Percentiles rank a stretch among this genome's conserved stretches.
Conservation (phyloP, 2,888 invertebrate species). For the Neelides folsomi region DNA sequence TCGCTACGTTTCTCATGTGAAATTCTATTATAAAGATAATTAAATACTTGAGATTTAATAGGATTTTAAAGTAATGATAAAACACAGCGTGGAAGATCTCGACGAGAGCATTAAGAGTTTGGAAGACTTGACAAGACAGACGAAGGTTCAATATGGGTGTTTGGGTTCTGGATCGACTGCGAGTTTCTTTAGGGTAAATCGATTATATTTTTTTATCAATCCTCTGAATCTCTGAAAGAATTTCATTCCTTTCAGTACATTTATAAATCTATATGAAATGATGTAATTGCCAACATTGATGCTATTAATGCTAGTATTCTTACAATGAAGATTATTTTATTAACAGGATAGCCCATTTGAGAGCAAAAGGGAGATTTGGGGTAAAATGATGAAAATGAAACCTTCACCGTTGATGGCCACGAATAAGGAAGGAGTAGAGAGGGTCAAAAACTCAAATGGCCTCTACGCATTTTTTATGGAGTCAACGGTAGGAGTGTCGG, state of each 20-base stretch:
- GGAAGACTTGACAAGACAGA: conserved; percentile 90
- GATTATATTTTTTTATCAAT: background rate
- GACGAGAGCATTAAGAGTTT: conserved; percentile 89
- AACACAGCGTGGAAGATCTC: conserved; percentile 61
- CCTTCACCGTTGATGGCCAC: conserved; percentile 74
- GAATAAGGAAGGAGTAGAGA: conserved; percentile 79
- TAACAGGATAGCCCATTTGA: conserved; percentile 80
- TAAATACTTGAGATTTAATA: too few species aligned
- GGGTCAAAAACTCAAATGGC: conserved; percentile 55
- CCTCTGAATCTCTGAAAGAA: too few species aligned
- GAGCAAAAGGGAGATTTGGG: conserved; percentile 91
- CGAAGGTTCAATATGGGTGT: conserved; percentile 50
- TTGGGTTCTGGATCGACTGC: conserved; percentile 7
- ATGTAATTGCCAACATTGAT: background rate
- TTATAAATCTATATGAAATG: too few species aligned
- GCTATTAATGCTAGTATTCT: background rate
- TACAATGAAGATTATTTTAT: background rate
- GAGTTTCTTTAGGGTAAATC: conserved; percentile 5
- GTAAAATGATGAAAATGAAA: conserved; percentile 71
- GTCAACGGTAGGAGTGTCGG: conserved; percentile 53
- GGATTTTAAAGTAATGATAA: too few species aligned
- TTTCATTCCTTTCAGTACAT: too few species aligned
- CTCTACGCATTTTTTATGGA: conserved; percentile 96
- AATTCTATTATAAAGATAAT: too few species aligned
- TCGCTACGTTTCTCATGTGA: conserved; percentile 76